Base-by-base conservation (phyloP, 1,140 invertebrate genomes). In the Orius insidiosus region DNA sequence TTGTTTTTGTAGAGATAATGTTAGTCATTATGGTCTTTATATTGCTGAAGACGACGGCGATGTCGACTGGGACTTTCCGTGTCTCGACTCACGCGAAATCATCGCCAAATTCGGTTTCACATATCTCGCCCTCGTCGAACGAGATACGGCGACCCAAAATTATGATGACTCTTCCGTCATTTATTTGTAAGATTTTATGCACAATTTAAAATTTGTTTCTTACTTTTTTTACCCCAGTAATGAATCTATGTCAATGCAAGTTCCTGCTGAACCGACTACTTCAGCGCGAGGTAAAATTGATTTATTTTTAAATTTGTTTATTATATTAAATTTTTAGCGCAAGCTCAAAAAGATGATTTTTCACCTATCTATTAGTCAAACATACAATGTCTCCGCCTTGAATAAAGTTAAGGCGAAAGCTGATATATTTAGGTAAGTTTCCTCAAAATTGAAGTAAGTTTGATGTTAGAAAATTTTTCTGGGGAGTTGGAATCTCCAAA, bases 31-130 rank as follows among this genome's bases (percentile, higher is more conserved):
- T 64, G 83, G 83, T 36, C 65, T 96, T 34, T 88, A 86, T 58
- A 89, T 95, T 56, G 88, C 85, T 11, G 92, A 96, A 68, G 92
- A 96, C 58, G 89, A 94, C 63, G 92, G 92, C n/a, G 90, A 94
- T 65, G 84, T 94, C 32, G 87, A 92, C 62, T 76, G 74, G 63
- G 90, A 93, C 55, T 95, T 97, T 60, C 88, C 90, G 1, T 81
- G 80, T 54, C 68, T 97, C 3, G 89, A 94, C 60, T 71, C 76
- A 8, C 73, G 73, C 54, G 90, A 96, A 66, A 76, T 75, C 11
- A 81, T 94, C 51, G 77, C 80, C 2, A 95, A 95, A 65, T 97
- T 92, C 70, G 85, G 85, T 19, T 95, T 96, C 62, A 76, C 73
- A 6, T 80, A 79, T 55, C 67, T 96, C 30, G 89, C 87, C n/a